phyloP scores from a whole-genome alignment of 2,888 invertebrate species.

The Thereva unica region DNA sequence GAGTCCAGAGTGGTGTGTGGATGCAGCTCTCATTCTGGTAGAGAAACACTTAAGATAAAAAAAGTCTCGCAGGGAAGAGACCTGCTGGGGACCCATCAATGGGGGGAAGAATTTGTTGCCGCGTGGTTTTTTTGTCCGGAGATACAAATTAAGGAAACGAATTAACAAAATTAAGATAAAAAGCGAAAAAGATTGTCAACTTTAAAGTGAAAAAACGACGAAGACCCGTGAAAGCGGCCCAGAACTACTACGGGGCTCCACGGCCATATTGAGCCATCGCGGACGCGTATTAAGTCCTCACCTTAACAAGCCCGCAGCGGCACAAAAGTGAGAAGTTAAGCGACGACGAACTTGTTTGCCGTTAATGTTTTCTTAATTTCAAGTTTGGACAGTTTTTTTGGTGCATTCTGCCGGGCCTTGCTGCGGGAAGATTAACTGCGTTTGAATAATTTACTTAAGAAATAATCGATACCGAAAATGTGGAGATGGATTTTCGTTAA shows the following conservation, averaged over 20 bases:
- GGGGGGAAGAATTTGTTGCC: too few species aligned
- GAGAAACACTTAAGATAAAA: constrained; percentile 4
- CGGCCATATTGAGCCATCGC: constrained; percentile 16
- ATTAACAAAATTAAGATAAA: constrained; percentile 35
- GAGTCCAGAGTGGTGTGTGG: too few species aligned
- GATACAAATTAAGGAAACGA: constrained; percentile 36
- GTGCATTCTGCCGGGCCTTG: constrained; percentile 16
- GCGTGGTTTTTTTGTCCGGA: not conserved
- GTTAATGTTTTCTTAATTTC: constrained; percentile 31
- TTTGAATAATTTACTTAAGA: constrained; percentile 17
- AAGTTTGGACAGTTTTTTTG: constrained; percentile 26
- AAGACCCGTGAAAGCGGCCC: not conserved
- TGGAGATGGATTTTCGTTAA: constrained; percentile 6
- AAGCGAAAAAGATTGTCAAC: constrained; percentile 21
- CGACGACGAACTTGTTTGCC: constrained; percentile 29
- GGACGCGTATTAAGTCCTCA: constrained; percentile 21
- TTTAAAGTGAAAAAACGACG: constrained; percentile 4
- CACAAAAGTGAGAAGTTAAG: constrained; percentile 26
- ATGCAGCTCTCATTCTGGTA: too few species aligned
- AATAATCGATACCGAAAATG: constrained; percentile 14
- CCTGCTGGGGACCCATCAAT: too few species aligned
- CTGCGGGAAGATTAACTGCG: constrained; percentile 12
- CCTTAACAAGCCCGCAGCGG: not conserved
- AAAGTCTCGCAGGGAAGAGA: too few species aligned
- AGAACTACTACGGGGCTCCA: not conserved